A percentile compares a stretch with the other conserved stretches of the same genome.
phyloP scores from a whole-genome alignment of 2,797 vertebrate genomes.

The Acridotheres tristis region DNA sequence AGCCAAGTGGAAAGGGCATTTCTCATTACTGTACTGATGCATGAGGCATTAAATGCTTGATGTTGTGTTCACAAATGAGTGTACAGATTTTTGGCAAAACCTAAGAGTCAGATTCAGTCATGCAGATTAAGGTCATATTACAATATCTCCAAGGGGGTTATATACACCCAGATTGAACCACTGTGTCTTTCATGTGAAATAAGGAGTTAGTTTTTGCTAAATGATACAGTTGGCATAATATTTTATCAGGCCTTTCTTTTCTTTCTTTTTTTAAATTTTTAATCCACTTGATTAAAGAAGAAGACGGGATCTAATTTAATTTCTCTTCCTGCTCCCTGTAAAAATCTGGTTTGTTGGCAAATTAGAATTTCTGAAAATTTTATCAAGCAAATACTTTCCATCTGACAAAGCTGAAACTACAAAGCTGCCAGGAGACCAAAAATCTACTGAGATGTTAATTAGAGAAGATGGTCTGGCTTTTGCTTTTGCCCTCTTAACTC shows the following conservation, averaged over 20 bases:
- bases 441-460: slow-evolving; percentile 27
- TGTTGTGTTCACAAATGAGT: slow-evolving; percentile 33
- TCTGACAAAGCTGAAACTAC: slow-evolving; percentile 36
- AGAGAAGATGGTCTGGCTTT: slow-evolving; percentile 32
- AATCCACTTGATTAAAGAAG: neutral
- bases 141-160: neutral
- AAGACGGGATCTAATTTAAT: slow-evolving; percentile 29
- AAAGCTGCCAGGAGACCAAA: slow-evolving; percentile 40
- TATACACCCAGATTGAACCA: neutral
- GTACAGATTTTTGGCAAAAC: slow-evolving; percentile 56
- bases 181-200: neutral
- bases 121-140: slow-evolving; percentile 31
- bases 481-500: neutral
- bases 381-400: slow-evolving; percentile 29
- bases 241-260: neutral
- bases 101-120: slow-evolving; percentile 2
- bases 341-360: slow-evolving; percentile 42
- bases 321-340: neutral
- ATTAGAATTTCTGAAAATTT: slow-evolving; percentile 60
- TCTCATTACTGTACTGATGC: slow-evolving; percentile 3
- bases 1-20: slow-evolving; percentile 48
- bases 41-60: slow-evolving; percentile 24
- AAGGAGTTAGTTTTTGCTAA: neutral
- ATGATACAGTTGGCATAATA: neutral
- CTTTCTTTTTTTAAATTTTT: no score